Evolutionary conservation across 1,140 invertebrate species (phyloP), one percentile per base, ranked within the genome.

Genomic region (Asbolus verrucosus): DNA sequence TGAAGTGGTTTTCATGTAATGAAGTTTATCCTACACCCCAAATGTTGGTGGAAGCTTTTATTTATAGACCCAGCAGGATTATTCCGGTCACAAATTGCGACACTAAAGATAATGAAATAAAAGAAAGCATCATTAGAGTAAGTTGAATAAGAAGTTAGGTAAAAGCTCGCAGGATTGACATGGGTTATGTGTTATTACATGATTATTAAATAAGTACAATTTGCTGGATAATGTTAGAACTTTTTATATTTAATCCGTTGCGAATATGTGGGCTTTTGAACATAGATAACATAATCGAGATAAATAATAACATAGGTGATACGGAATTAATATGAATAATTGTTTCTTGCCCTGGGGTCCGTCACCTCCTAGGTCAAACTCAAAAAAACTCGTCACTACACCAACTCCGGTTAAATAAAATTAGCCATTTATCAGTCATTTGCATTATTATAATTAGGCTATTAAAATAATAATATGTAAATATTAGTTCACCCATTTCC

Each of bases 1-100:
- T 27, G 27, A 24, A 11, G 46, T 31, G 46, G 27, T 54, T 54
- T 54, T 54, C 21, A 54, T 21, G 46, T 21, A 54, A 54, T 24
- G n/a, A 54, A 54, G 15, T 11, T 36, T 36, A 36, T 36, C 5
- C 11, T 36, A 27, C 24, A 27, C 8, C 24, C 24, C 3, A 27
- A 2, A 36, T 5, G 6, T 4, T n/a, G 33, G 2, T 36, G 11
- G n/a, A 36, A 3, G 11, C 5, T 36, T 4, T 6, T 36, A 36
- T 6, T 36, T 36, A 36, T 36, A 11, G 2, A n/a, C 5, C 11
- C 5, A 2, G 33, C 11, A 36, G 33, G 33, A 36, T 36, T 36
- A 11, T 36, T 36, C 9, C 3, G 11, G n/a, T 11, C 11, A 11
- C 33, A 36, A 36, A 36, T 36, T 36, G 33, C 6, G 2, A 2